phyloP scores from a whole-genome alignment of 1,140 invertebrate species.

The Drosophila biarmipes region DNA sequence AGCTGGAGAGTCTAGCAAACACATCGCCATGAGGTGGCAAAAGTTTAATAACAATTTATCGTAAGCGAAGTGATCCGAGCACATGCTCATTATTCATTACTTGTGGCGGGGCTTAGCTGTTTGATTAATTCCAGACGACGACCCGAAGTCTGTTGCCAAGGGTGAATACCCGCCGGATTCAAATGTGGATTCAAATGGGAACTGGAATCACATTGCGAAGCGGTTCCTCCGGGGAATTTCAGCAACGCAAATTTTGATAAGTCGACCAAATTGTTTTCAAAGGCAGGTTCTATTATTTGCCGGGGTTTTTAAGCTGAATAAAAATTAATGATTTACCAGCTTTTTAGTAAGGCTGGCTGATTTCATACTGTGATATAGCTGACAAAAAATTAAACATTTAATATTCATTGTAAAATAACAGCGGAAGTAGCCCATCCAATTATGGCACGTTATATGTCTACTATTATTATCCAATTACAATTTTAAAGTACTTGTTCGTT shows the following conservation, averaged over 20 bases:
- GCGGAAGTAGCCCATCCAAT: background rate
- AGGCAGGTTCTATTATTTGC: background rate
- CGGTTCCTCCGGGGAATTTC: constrained; percentile 3
- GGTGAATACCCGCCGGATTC: constrained; percentile 28
- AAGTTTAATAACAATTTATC: constrained; percentile 48
- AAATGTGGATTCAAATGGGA: constrained; percentile 25
- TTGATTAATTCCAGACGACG: constrained; percentile 41
- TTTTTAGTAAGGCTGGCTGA: background rate
- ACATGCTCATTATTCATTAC: constrained; percentile 45
- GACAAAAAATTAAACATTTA: background rate
- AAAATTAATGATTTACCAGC: constrained; percentile 6
- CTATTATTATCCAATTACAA: background rate
- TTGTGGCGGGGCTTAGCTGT: constrained; percentile 29
- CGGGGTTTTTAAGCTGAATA: background rate
- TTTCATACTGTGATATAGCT: background rate
- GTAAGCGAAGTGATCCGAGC: constrained; percentile 17
- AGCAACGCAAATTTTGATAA: constrained; percentile 7
- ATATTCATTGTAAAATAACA: background rate
- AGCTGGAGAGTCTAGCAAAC: constrained; percentile 17
- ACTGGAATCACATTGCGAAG: constrained; percentile 6
- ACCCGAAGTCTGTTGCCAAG: constrained; percentile 33
- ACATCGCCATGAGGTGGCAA: constrained; percentile 19
- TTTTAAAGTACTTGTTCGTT: background rate
- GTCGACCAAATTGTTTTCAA: background rate
- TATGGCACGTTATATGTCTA: background rate